Evolutionary conservation across 2,888 invertebrate species (phyloP).

Genomic region (Protodeltote pygarga): DNA sequence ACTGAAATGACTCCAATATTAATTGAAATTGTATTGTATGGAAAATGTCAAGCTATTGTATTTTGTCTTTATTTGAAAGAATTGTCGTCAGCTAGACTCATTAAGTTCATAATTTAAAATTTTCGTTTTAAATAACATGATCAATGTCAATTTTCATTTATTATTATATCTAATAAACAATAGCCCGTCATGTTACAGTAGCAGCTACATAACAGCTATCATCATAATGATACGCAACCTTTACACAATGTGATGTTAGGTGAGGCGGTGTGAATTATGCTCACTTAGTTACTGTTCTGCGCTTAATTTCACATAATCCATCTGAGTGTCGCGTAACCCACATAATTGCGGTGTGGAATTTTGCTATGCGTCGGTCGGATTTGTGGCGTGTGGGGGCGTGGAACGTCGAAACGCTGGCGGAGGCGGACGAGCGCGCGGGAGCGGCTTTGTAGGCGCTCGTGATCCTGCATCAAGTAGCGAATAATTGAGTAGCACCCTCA

Average conservation of each 20-base stretch:
- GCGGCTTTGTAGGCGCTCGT: slow-evolving; percentile 52
- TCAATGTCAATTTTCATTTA: too few relatives aligned
- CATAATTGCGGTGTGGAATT: slow-evolving; percentile 78
- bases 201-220: slow-evolving; percentile 10
- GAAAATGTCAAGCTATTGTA: slow-evolving; percentile 7
- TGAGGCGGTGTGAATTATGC: slow-evolving; percentile 70
- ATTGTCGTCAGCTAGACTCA: too few relatives aligned
- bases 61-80: slow-evolving; percentile 22
- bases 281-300: slow-evolving; percentile 73
- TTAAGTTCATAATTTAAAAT: too few relatives aligned
- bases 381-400: slow-evolving; percentile 55
- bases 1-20: slow-evolving; percentile 8
- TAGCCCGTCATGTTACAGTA: slow-evolving; percentile 8
- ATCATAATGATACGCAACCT: slow-evolving; percentile 25
- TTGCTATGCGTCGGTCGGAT: slow-evolving; percentile 71
- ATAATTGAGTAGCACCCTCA: slow-evolving; percentile 79
- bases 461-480: slow-evolving; percentile 81
- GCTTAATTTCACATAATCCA: slow-evolving; percentile 83
- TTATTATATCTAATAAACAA: too few relatives aligned
- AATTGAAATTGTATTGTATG: slow-evolving; percentile 23
- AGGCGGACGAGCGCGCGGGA: slow-evolving; percentile 15
- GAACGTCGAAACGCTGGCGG: slow-evolving; percentile 17
- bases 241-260: slow-evolving; percentile 43
- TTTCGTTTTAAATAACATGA: too few relatives aligned
- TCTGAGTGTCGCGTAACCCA: slow-evolving; percentile 76